A percentile compares a stretch with the other conserved stretches of the same genome.
Evolutionary conservation across 1,140 invertebrate genomes (phyloP).

Genomic region (Pissodes strobi): DNA sequence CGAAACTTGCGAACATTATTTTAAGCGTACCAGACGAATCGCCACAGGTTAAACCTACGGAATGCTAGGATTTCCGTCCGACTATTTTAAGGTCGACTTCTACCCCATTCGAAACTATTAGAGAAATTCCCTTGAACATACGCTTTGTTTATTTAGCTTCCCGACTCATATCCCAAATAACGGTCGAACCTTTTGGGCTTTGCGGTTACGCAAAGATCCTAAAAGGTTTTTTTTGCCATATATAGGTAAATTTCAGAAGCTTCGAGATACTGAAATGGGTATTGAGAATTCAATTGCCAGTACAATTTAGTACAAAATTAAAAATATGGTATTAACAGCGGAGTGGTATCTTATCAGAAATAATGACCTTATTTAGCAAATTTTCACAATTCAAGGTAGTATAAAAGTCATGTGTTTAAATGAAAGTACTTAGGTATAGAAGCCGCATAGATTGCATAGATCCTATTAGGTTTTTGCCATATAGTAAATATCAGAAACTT

Average conservation of each 20-base stretch:
- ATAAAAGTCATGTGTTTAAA: too few relatives aligned
- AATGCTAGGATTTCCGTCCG: constrained; percentile 9
- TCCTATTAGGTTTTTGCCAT: too few relatives aligned
- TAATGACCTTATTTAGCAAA: too few relatives aligned
- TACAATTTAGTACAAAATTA: too few relatives aligned
- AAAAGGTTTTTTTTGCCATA: constrained; percentile 4
- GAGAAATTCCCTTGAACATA: constrained; percentile 28
- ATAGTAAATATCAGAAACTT: too few relatives aligned
- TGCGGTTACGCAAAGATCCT: constrained; percentile 6
- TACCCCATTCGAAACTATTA: constrained; percentile 25
- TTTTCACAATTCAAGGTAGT: too few relatives aligned
- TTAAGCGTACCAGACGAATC: constrained; percentile 3
- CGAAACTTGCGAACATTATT: too few relatives aligned
- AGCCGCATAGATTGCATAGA: too few relatives aligned
- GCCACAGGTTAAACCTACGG: background rate
- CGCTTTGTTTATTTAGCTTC: constrained; percentile 24
- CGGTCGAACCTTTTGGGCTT: constrained; percentile 21
- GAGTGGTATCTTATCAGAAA: too few relatives aligned
- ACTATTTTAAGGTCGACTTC: constrained; percentile 16
- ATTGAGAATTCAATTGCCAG: constrained; percentile 14
- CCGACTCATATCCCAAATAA: constrained; percentile 24
- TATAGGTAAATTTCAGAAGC: constrained; percentile 4
- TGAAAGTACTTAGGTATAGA: too few relatives aligned
- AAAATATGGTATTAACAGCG: too few relatives aligned
- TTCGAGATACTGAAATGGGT: background rate